Evolutionary conservation across 2,113 vertebrate genomes (phyloP).

Genomic region (Micronycteris hirsuta): DNA sequence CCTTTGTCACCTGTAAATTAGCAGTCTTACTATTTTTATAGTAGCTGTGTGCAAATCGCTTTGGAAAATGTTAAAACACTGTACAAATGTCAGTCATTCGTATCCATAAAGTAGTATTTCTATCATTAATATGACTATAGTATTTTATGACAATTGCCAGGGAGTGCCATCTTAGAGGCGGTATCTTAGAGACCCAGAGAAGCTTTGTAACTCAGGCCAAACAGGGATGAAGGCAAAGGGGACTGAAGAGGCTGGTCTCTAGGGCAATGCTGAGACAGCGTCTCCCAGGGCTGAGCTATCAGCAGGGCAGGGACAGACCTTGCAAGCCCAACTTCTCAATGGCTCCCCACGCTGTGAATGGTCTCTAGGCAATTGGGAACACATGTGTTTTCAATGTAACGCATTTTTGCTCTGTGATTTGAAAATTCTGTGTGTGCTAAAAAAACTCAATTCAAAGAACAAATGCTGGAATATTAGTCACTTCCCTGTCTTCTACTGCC

Average conservation of each 20-base stretch:
- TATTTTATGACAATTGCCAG: neutral
- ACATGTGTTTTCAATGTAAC: constrained; percentile 29
- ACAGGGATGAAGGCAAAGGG: neutral
- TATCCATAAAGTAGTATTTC: neutral
- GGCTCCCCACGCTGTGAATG: neutral
- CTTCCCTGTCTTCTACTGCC: neutral
- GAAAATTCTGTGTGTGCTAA: neutral
- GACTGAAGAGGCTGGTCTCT: neutral
- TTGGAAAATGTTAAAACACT: neutral
- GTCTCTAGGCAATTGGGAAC: neutral
- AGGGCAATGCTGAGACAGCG: neutral
- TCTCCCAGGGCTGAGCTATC: neutral
- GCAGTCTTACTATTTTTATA: neutral
- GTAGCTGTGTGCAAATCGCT: neutral
- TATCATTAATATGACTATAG: neutral
- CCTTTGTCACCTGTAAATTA: neutral
- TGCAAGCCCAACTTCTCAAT: neutral
- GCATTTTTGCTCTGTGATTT: neutral
- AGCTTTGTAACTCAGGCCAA: neutral
- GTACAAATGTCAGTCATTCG: neutral
- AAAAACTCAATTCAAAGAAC: neutral
- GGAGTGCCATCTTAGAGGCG: neutral
- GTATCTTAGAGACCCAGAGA: neutral
- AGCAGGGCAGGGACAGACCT: neutral
- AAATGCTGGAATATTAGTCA: neutral